phyloP scores from a whole-genome alignment of 2,797 vertebrate genomes.

The Chaunax sp. region DNA sequence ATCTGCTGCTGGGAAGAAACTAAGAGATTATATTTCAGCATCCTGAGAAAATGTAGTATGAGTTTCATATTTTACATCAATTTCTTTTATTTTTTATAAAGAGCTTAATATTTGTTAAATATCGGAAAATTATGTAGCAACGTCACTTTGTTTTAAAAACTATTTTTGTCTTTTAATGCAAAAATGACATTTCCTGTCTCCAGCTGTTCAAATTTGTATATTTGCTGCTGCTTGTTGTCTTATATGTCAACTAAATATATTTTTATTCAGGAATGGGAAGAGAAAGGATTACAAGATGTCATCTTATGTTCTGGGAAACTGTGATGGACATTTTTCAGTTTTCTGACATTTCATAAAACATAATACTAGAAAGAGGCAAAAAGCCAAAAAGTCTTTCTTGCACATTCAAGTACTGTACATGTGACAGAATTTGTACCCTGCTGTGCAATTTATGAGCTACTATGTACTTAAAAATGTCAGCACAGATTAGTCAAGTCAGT shows the following conservation, averaged over 20 bases:
- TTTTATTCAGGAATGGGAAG: neutral
- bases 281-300: neutral
- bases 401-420: neutral
- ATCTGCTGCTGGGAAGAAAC: constrained; percentile 13
- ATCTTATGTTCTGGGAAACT: neutral
- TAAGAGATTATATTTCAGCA: constrained; percentile 6
- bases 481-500: neutral
- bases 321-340: neutral
- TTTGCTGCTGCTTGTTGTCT: neutral
- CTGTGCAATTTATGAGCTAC: neutral
- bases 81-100: neutral
- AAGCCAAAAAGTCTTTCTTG: neutral
- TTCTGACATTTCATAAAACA: neutral
- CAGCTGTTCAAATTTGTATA: neutral
- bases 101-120: neutral
- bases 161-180: neutral
- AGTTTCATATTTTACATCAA: neutral
- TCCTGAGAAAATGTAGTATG: neutral
- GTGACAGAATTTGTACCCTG: neutral
- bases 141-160: too few relatives aligned
- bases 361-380: neutral
- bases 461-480: neutral
- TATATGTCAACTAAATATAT: neutral
- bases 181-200: neutral
- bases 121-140: too few relatives aligned